Base-by-base conservation (phyloP, 2,797 vertebrate species). In the Nannoperca australis region DNA sequence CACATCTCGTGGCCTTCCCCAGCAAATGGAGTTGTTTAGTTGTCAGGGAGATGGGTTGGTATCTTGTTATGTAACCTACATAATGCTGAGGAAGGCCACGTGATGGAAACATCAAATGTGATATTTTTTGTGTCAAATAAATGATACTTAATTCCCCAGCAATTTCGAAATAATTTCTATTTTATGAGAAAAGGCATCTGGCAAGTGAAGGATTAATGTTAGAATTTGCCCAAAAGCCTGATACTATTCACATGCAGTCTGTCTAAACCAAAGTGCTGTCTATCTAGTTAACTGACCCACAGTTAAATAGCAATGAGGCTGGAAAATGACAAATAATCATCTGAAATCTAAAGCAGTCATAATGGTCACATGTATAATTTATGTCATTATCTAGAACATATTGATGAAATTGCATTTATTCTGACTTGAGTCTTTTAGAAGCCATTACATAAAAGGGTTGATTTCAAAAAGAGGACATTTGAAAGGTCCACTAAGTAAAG, bases 391-490 rank as follows among this genome's bases (percentile, higher is more conserved):
- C 14, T 13, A 7, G 54, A 12, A 42, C 12, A 53, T 30, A 38
- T 3, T 53, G 22, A 66, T 42, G 2, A 42, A 67, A 54, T n/a
- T 36, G n/a, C 12, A 27, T 63, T 76, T 9, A 22, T 30, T 63
- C 13, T 53, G 10, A 14, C 27, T 30, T 14, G 20, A 32, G 32
- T 38, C 45, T n/a, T 58, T 55, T 27, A 38, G 40, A 5, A 51
- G 30, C 3, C 2, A 14, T 47, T 32, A 18, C 1, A 70, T 14
- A 11, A n/a, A 70, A 42, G 6, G 30, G 12, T 14, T 58, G 13
- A 50, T 63, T 59, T 75, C 51, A 71, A 27, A 65, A 17, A 55
- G 18, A 56, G 18, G 13, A 30, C 5, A 61, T 60, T 54, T 50
- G 13, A 74, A 70, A 79, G 20, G 61, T 27, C 32, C 17, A 60